A percentile compares a stretch with the other conserved stretches of the same genome.
These are phyloP conservation scores for Caenorhabditis elegans DNA, from an alignment of 1,140 invertebrate genomes.

Conservation along the genomic window WBcel235 BX284605.5:11934501-11935000, in stretches of 20 bases:
- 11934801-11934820: conserved; percentile 75
- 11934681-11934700: conserved; percentile 75
- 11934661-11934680: conserved; percentile 77
- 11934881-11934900: conserved; percentile 74
- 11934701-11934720: no score
- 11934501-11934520: conserved; percentile 78
- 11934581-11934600: conserved; percentile 76
- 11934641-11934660: conserved; percentile 85
- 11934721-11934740: no score
- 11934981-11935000: conserved; percentile 32
- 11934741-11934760: conserved; percentile 85
- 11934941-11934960: conserved; percentile 71
- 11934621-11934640: conserved; percentile 88
- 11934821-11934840: conserved; percentile 75
- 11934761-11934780: conserved; percentile 78
- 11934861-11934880: conserved; percentile 79
- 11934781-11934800: conserved; percentile 75
- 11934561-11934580: conserved; percentile 82
- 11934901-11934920: conserved; percentile 80
- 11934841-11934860: conserved; percentile 82
- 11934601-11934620: conserved; percentile 74
- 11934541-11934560: conserved; percentile 67
- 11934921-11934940: conserved; percentile 73
- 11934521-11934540: not conserved
- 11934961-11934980: conserved; percentile 64